phyloP scores from a whole-genome alignment of 2,797 vertebrate species.

The Acanthis flammea region DNA sequence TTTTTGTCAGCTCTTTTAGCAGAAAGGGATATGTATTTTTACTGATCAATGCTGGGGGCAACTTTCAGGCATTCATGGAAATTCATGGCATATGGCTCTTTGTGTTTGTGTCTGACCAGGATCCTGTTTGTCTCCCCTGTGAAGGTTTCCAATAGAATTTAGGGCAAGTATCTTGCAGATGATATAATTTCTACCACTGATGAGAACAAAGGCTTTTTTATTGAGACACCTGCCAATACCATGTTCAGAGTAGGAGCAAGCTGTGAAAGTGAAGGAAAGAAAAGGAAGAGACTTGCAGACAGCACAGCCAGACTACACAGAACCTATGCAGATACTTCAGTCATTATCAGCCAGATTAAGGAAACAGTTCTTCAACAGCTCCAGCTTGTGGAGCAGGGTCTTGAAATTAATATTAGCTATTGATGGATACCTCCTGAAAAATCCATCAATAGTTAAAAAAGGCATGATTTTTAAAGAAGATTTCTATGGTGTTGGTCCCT shows the following conservation, averaged over 20 bases:
- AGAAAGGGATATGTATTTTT: background rate
- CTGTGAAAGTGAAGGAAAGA: background rate
- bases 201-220: background rate
- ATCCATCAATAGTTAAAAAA: background rate
- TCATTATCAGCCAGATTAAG: background rate
- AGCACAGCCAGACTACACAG: background rate
- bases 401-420: background rate
- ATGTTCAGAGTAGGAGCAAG: background rate
- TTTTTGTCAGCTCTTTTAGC: background rate
- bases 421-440: background rate
- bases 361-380: background rate
- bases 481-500: background rate
- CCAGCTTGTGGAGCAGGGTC: background rate
- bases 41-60: background rate
- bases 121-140: background rate
- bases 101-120: background rate
- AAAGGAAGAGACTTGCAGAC: background rate
- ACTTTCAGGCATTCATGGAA: background rate
- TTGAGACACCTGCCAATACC: background rate
- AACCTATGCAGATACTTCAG: background rate
- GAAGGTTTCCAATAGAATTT: background rate
- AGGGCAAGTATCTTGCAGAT: background rate
- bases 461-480: rapidly evolving
- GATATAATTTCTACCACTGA: background rate
- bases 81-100: background rate